Evolutionary conservation across 2,113 vertebrate genomes (phyloP).

Genomic region (Chaetops frenatus): DNA sequence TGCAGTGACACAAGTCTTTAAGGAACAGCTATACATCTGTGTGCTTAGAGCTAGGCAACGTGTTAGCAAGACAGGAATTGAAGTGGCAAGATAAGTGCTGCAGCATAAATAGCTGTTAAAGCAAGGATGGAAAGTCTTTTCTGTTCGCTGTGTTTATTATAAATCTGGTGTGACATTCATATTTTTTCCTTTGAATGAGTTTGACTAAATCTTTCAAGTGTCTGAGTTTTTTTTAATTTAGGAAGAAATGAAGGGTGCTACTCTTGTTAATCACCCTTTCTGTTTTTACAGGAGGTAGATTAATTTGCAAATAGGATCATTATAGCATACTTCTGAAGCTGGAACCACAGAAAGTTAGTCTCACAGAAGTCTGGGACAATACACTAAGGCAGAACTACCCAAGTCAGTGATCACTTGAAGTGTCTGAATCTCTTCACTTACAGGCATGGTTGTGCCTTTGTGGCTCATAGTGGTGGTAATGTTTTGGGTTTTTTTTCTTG

Average conservation of each 20-base stretch:
- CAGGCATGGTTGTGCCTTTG: not conserved
- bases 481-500: not conserved
- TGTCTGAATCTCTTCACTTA: not conserved
- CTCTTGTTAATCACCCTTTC: not conserved
- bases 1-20: not conserved
- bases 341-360: not conserved
- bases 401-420: not conserved
- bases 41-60: rapidly evolving
- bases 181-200: not conserved
- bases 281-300: not conserved
- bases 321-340: not conserved
- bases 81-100: not conserved
- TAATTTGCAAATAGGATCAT: not conserved
- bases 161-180: not conserved
- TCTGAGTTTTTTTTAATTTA: not conserved
- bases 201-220: not conserved
- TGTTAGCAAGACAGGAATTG: not conserved
- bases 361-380: not conserved
- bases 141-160: not conserved
- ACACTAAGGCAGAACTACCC: not conserved
- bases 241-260: not conserved
- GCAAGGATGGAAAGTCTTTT: not conserved
- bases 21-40: not conserved
- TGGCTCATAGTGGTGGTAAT: not conserved
- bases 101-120: not conserved